A percentile compares a stretch with the other conserved stretches of the same genome.
Conservation (phyloP, 2,797 vertebrate species). For the Hippocampus kuda region DNA sequence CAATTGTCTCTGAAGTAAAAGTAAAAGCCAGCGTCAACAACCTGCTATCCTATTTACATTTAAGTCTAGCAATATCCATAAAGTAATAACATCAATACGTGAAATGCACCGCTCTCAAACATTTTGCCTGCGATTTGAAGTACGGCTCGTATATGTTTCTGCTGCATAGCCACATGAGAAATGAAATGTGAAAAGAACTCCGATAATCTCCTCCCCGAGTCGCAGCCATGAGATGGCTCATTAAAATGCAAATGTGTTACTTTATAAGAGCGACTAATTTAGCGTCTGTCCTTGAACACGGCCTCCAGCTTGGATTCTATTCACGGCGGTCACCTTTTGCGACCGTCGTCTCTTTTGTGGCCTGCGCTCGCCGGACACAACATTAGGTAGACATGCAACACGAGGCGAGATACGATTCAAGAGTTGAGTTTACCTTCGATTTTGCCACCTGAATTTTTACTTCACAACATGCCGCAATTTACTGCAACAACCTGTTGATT, state of each 20-base stretch:
- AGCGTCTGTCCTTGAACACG: conserved; percentile 19
- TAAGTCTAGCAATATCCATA: not conserved
- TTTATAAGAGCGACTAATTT: conserved; percentile 21
- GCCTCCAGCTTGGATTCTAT: conserved; percentile 10
- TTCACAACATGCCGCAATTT: too few species aligned
- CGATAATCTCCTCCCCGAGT: conserved; percentile 17
- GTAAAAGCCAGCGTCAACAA: not conserved
- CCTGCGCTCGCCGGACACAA: not conserved
- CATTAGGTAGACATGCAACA: not conserved
- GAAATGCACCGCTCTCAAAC: not conserved
- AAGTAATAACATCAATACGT: not conserved
- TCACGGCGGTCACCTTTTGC: not conserved
- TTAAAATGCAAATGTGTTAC: conserved; percentile 39
- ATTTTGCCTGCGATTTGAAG: not conserved
- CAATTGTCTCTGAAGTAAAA: not conserved
- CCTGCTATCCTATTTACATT: not conserved
- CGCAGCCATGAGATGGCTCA: conserved; percentile 18
- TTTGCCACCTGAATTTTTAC: not conserved
- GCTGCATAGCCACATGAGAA: conserved; percentile 2
- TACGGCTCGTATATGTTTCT: conserved; percentile 1
- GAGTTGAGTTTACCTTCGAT: not conserved
- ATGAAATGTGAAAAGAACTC: conserved; percentile 16
- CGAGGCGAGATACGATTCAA: not conserved
- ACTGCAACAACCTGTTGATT: too few species aligned
- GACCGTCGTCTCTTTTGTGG: not conserved